Percentiles rank a stretch among this genome's conserved stretches.
These are phyloP conservation scores for Tragelaphus imberbis DNA, from an alignment of 2,113 vertebrate genomes.

Conservation along the genomic window DNA sequence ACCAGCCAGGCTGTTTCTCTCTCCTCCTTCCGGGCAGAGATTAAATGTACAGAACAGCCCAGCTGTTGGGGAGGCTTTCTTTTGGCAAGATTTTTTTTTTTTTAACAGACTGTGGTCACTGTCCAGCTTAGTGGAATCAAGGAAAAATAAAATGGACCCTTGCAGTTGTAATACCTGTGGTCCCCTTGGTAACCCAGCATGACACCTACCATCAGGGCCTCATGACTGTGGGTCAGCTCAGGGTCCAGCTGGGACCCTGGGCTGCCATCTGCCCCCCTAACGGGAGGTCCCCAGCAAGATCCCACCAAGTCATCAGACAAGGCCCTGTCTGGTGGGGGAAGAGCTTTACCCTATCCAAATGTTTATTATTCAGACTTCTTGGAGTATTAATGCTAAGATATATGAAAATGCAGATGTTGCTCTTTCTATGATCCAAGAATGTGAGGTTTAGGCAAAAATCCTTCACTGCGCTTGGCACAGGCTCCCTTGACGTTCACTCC, in stretches of 20 bases:
- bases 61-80: neutral
- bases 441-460: constrained; percentile 59
- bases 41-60: neutral
- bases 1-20: accelerated
- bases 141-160: neutral
- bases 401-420: constrained; percentile 38
- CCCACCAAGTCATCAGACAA: neutral
- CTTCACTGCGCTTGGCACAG: constrained; percentile 41
- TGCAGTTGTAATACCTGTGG: accelerated
- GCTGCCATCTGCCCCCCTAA: neutral
- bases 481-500: neutral
- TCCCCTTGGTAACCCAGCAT: neutral
- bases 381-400: constrained; percentile 32
- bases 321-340: neutral
- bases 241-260: neutral
- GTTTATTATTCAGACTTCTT: constrained; percentile 16
- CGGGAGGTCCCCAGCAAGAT: neutral
- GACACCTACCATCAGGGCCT: accelerated
- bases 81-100: neutral
- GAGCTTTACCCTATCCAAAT: neutral
- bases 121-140: neutral
- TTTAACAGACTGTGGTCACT: neutral
- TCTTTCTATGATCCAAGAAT: constrained; percentile 51
- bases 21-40: neutral
- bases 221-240: accelerated